phyloP scores from a whole-genome alignment of 2,113 vertebrate species.

The Passerina amoena region DNA sequence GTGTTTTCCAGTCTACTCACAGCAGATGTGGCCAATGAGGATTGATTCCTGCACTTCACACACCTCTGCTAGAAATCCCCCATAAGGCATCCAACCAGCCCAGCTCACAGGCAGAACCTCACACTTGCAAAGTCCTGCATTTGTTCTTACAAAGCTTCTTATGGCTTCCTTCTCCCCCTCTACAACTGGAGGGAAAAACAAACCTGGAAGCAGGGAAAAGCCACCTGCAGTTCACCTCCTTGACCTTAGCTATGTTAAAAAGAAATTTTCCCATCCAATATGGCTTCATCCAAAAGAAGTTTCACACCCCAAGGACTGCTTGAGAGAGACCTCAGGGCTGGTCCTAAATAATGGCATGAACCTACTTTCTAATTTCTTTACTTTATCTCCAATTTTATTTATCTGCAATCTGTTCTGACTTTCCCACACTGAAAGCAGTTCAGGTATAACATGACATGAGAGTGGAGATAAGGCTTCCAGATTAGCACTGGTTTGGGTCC shows the following conservation, averaged over 20 bases:
- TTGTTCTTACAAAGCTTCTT: background rate
- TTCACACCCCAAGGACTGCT: background rate
- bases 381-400: background rate
- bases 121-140: background rate
- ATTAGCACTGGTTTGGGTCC: background rate
- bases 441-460: background rate
- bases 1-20: background rate
- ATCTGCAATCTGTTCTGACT: background rate
- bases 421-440: background rate
- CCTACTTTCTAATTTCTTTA: background rate
- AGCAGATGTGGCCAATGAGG: background rate
- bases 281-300: background rate
- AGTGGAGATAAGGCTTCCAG: background rate
- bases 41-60: background rate
- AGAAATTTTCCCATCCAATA: fast-evolving
- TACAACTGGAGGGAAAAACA: background rate
- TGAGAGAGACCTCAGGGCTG: background rate
- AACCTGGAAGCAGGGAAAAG: background rate
- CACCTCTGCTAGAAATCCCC: background rate
- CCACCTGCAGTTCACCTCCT: background rate
- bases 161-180: background rate
- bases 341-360: background rate
- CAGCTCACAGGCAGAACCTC: background rate
- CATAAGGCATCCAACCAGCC: fast-evolving
- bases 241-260: background rate